These are phyloP conservation scores for Nycticorax nycticorax DNA, from an alignment of 2,113 vertebrate species.

Conservation along the genomic window DNA sequence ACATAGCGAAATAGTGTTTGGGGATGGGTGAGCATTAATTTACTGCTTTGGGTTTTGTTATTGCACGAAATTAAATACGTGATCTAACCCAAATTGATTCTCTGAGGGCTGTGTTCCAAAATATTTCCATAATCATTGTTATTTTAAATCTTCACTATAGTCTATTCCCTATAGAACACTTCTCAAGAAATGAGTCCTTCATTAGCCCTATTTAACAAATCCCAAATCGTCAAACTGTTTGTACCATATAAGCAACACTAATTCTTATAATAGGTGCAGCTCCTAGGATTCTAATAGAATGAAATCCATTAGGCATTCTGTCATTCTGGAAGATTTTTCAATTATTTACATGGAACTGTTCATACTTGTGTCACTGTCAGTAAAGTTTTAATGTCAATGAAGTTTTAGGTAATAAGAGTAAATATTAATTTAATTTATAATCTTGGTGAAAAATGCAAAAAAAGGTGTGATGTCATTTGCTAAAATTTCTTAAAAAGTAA, in stretches of 20 bases:
- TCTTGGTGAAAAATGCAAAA: background rate
- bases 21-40: background rate
- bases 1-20: background rate
- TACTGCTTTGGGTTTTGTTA: constrained; percentile 37
- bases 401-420: background rate
- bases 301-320: background rate
- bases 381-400: background rate
- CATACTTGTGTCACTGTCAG: background rate
- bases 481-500: background rate
- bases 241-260: background rate
- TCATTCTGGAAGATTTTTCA: background rate
- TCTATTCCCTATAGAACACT: background rate
- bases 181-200: constrained; percentile 27
- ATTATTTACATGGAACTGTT: background rate
- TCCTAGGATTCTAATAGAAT: background rate
- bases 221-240: background rate
- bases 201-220: constrained; percentile 48
- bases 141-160: background rate
- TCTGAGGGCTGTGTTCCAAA: constrained; percentile 23
- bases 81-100: constrained; percentile 18
- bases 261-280: background rate
- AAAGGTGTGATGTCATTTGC: background rate
- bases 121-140: constrained; percentile 54
- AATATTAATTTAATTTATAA: background rate
- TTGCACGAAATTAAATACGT: constrained; percentile 20